These are phyloP conservation scores for Spicauda simplicius DNA, from an alignment of 2,888 invertebrate genomes.

Conservation along the genomic window DNA sequence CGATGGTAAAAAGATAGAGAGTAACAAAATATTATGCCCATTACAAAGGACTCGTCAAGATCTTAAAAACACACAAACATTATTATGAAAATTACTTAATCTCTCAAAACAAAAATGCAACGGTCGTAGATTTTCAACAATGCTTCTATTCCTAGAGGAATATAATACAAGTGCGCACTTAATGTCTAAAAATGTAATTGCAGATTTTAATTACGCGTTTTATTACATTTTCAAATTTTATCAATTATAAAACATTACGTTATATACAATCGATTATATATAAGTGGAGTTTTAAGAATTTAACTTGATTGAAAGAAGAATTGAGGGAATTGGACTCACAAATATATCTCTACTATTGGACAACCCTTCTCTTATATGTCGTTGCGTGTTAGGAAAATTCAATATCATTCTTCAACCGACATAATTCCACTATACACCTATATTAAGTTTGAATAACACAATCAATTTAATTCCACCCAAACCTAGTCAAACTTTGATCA, in stretches of 20 bases:
- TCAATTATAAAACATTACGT: no score
- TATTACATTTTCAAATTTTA: background rate
- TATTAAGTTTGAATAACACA: background rate
- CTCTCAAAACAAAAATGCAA: constrained; percentile 11
- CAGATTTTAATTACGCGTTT: background rate
- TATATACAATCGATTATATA: no score
- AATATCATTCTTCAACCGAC: no score
- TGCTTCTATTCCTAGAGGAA: constrained; percentile 13
- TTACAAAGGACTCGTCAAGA: background rate
- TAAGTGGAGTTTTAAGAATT: no score
- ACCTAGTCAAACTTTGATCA: background rate
- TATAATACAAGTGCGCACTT: constrained; percentile 2
- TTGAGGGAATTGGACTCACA: no score
- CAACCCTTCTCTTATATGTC: no score
- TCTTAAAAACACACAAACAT: background rate
- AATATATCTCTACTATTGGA: no score
- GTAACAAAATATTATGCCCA: background rate
- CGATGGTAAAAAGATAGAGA: background rate
- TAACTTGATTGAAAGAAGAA: no score
- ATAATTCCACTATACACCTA: no score
- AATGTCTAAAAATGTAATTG: constrained; percentile 4
- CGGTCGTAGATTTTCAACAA: constrained; percentile 12
- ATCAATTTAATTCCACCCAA: background rate
- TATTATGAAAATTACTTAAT: constrained; percentile 1
- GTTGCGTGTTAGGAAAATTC: no score